Conservation (phyloP, 2,888 invertebrate species). For the Meiosimyza decipiens region DNA sequence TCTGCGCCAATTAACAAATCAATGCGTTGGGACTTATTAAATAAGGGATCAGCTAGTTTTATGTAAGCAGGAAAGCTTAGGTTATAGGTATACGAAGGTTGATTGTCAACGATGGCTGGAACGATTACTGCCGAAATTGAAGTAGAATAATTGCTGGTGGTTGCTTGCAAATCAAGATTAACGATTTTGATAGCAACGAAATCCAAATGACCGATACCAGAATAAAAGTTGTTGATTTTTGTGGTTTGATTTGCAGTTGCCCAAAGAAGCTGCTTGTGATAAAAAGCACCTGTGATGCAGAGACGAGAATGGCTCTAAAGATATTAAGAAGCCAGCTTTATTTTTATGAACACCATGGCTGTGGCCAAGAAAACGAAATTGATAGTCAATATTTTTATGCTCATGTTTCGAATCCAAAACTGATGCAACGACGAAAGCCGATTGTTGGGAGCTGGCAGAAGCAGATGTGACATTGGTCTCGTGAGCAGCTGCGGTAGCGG, state of each 20-base stretch:
- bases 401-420: too few species aligned
- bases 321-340: constrained; percentile 4
- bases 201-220: constrained; percentile 30
- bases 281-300: constrained; percentile 30
- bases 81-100: not conserved
- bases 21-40: constrained; percentile 16
- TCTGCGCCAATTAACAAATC: constrained; percentile 34
- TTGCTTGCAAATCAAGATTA: constrained; percentile 5
- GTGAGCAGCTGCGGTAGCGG: not conserved
- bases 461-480: not conserved
- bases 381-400: too few species aligned
- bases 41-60: constrained; percentile 35
- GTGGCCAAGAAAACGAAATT: constrained; percentile 22
- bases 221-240: constrained; percentile 11
- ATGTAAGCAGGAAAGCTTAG: constrained; percentile 2
- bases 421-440: too few species aligned
- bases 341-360: constrained; percentile 29
- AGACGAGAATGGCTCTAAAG: constrained; percentile 34
- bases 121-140: not conserved
- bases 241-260: constrained; percentile 24
- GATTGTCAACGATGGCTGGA: constrained; percentile 19
- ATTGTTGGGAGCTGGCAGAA: too few species aligned
- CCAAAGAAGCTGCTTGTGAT: constrained; percentile 18
- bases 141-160: not conserved
- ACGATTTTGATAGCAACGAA: constrained; percentile 16